Evolutionary conservation across 2,113 vertebrate genomes (phyloP), one percentile per base, ranked within the genome.

Genomic region (Myiagra hebetior): DNA sequence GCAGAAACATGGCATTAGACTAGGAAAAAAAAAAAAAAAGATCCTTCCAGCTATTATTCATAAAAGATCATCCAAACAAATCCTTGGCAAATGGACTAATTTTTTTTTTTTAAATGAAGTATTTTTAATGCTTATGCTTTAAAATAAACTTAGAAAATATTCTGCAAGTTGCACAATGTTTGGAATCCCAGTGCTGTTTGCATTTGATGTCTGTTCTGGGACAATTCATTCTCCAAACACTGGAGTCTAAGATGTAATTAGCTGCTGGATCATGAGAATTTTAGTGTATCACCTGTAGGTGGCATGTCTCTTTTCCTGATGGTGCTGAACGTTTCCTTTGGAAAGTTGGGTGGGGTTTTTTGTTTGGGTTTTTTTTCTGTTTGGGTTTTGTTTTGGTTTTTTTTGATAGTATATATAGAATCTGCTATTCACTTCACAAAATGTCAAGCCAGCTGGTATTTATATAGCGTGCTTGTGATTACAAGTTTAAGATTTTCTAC

Each of bases 231-330:
- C 10, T 52, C 30, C 31, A 10, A 8, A 49, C 27, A 13, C 9
- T 59, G 18, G 22, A n/a, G 18, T 21, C 31, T 33, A 73, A 81
- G n/a, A n/a, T n/a, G 18, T 6, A 33, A 22, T 41, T 73, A 68
- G 18, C 44, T 88, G 30, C 49, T 68, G 41, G 24, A 59, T 47
- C 4, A 14, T 9, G 30, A 50, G 6, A 8, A 81, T 69, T 92
- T 91, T 50, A 65, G 9, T 15, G 16, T 80, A 89, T 81, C 56
- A 63, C 72, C 85, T 82, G 22, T 35, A 86, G 79, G 72, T 89
- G 76, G 27, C 20, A 19, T 6, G 7, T 69, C 14, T 85, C 31
- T 44, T 55, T 78, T 74, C 23, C 7, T 44, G 55, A 8, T 15
- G 9, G 9, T 20, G 44, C 19, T 41, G 30, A 69, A 30, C 7